Percentiles rank a stretch among this genome's conserved stretches.
These are phyloP conservation scores for Diogma glabrata DNA, from an alignment of 2,888 invertebrate genomes.

Conservation along the genomic window DNA sequence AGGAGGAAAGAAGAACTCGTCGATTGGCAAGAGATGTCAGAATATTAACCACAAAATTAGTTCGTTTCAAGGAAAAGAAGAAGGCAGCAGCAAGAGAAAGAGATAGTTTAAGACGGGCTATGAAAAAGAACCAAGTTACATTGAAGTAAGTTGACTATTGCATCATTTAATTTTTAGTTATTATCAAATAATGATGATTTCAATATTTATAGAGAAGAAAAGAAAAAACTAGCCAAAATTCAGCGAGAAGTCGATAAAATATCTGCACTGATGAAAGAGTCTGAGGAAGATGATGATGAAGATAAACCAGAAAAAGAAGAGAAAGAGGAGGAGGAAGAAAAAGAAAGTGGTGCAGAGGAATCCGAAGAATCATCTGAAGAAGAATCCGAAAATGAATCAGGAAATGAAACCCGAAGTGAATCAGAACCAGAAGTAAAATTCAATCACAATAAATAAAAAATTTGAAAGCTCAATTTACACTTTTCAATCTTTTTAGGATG, in stretches of 20 bases:
- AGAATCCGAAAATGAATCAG: slow-evolving; percentile 35
- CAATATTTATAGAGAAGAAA: slow-evolving; percentile 54
- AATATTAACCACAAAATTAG: slow-evolving; percentile 37
- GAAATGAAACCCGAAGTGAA: slow-evolving; percentile 42
- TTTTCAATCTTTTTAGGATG: slow-evolving; percentile 40
- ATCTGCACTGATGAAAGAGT: slow-evolving; percentile 77
- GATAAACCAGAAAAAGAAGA: slow-evolving; percentile 52
- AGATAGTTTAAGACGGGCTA: slow-evolving; percentile 61
- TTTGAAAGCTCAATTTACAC: slow-evolving; percentile 3
- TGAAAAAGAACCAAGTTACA: slow-evolving; percentile 63
- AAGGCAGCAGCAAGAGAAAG: slow-evolving; percentile 67
- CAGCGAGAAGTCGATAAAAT: slow-evolving; percentile 86
- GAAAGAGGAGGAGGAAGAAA: slow-evolving; percentile 37
- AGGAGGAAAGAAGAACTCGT: slow-evolving; percentile 56
- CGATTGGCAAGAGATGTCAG: slow-evolving; percentile 40
- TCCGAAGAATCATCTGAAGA: slow-evolving; percentile 44
- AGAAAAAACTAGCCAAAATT: slow-evolving; percentile 67
- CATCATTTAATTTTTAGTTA: too few species aligned
- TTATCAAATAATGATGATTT: too few species aligned
- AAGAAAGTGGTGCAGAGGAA: slow-evolving; percentile 33
- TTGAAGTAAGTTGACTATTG: background rate
- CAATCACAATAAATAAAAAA: background rate
- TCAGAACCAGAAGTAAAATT: slow-evolving; percentile 50
- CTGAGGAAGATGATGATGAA: slow-evolving; percentile 57
- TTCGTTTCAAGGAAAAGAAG: slow-evolving; percentile 49